Evolutionary conservation across 2,797 vertebrate species (phyloP).

Genomic region (Sparus aurata): DNA sequence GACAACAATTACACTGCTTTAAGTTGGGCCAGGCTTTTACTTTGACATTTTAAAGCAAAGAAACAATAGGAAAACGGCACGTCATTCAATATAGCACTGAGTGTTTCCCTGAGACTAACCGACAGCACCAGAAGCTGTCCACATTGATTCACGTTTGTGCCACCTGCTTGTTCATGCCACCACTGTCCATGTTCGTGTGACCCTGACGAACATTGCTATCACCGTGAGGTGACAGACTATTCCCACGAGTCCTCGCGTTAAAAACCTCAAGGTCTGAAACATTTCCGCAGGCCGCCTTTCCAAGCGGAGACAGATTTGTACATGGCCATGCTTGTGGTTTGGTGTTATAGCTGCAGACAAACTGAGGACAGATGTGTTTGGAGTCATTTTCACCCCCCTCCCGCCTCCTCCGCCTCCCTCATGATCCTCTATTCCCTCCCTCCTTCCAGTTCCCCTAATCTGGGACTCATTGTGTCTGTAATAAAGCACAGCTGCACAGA

Average conservation of each 20-base stretch:
- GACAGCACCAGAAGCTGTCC: constrained; percentile 36
- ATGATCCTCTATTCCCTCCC: constrained; percentile 50
- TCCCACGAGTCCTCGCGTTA: constrained; percentile 67
- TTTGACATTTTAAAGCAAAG: constrained; percentile 26
- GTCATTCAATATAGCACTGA: background rate
- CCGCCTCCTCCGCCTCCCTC: constrained; percentile 4
- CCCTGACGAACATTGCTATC: constrained; percentile 67
- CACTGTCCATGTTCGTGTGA: constrained; percentile 51
- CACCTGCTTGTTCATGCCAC: constrained; percentile 71
- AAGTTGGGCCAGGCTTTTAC: constrained; percentile 8
- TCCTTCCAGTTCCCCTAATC: constrained; percentile 77
- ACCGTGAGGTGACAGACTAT: constrained; percentile 68
- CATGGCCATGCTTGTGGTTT: constrained; percentile 79
- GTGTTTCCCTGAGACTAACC: constrained; percentile 22
- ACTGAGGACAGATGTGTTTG: constrained; percentile 85
- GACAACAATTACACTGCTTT: constrained; percentile 32
- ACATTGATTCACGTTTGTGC: constrained; percentile 46
- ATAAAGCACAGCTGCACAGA: constrained; percentile 86
- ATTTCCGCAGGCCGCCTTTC: constrained; percentile 76
- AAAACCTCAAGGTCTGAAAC: constrained; percentile 79
- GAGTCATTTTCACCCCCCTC: constrained; percentile 58
- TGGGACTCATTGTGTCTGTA: constrained; percentile 85
- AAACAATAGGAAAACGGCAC: background rate
- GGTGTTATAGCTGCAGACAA: constrained; percentile 81
- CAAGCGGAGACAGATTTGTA: constrained; percentile 82